A percentile compares a stretch with the other conserved stretches of the same genome.
These are phyloP conservation scores for Allophyes oxyacanthae DNA, from an alignment of 2,888 invertebrate genomes.

Conservation along the genomic window DNA sequence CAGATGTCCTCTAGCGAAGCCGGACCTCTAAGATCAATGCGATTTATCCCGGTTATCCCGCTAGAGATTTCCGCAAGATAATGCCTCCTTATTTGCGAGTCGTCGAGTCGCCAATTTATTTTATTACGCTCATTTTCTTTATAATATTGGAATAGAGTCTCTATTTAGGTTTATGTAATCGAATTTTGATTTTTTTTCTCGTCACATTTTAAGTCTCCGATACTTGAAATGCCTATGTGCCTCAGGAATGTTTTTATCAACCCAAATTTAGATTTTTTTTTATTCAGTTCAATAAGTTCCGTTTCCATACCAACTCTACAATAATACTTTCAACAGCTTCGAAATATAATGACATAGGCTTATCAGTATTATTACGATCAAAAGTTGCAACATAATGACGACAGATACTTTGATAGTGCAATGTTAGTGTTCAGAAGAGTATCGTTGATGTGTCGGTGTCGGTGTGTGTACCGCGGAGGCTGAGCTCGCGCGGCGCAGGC, in stretches of 20 bases:
- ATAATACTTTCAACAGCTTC: neutral
- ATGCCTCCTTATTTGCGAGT: slow-evolving; percentile 70
- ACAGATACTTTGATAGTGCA: slow-evolving; percentile 49
- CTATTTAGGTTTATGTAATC: slow-evolving; percentile 28
- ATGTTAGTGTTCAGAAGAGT: slow-evolving; percentile 46
- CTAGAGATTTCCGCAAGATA: slow-evolving; percentile 71
- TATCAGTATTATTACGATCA: slow-evolving; percentile 49
- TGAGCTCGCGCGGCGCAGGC: slow-evolving; percentile 80
- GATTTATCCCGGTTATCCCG: slow-evolving; percentile 71
- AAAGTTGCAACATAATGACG: slow-evolving; percentile 54
- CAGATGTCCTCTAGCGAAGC: slow-evolving; percentile 78
- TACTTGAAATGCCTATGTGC: too few species aligned
- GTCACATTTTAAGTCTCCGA: too few species aligned
- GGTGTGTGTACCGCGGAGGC: slow-evolving; percentile 60
- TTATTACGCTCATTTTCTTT: slow-evolving; percentile 56
- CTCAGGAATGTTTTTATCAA: too few species aligned
- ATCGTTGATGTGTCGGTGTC: slow-evolving; percentile 41
- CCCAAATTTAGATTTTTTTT: too few species aligned
- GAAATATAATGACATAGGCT: slow-evolving; percentile 31
- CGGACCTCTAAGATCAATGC: slow-evolving; percentile 80
- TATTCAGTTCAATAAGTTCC: slow-evolving; percentile 3
- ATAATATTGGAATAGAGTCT: slow-evolving; percentile 29
- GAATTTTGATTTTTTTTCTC: too few species aligned
- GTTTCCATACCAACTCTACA: slow-evolving; percentile 1
- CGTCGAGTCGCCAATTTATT: slow-evolving; percentile 62